Conservation (phyloP, 2,888 invertebrate species). For the Trissonchulus latispiculum region DNA sequence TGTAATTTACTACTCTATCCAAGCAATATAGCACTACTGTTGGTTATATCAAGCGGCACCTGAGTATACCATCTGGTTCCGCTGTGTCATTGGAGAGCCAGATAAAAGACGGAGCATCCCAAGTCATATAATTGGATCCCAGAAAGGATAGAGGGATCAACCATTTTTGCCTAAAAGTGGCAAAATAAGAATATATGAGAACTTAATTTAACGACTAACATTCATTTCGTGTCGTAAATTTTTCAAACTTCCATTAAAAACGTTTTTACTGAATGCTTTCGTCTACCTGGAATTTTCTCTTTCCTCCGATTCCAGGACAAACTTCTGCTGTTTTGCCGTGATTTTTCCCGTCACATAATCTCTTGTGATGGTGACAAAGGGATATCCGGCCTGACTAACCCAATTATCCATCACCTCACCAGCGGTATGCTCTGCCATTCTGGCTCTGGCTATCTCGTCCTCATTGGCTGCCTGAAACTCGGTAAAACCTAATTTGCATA, state of each 20-base stretch:
- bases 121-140: not conserved
- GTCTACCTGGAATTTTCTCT: not conserved
- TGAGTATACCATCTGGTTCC: too few species aligned
- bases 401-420: conserved; percentile 12
- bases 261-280: too few species aligned
- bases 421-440: not conserved
- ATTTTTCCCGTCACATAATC: not conserved
- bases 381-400: conserved; percentile 15
- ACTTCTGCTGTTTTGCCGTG: not conserved
- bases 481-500: too few species aligned
- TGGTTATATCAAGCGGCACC: too few species aligned
- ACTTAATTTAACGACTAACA: too few species aligned
- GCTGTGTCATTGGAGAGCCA: not conserved
- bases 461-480: too few species aligned
- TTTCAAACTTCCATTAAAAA: too few species aligned
- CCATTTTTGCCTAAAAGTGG: not conserved
- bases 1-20: too few species aligned
- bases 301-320: not conserved
- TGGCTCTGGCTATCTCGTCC: too few species aligned
- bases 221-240: too few species aligned
- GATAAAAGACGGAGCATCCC: not conserved
- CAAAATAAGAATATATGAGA: too few species aligned
- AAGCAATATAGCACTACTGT: too few species aligned
- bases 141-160: not conserved
- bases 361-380: conserved; percentile 1